Conservation (phyloP, 2,797 vertebrate genomes). For the Enteromius anoplus region DNA sequence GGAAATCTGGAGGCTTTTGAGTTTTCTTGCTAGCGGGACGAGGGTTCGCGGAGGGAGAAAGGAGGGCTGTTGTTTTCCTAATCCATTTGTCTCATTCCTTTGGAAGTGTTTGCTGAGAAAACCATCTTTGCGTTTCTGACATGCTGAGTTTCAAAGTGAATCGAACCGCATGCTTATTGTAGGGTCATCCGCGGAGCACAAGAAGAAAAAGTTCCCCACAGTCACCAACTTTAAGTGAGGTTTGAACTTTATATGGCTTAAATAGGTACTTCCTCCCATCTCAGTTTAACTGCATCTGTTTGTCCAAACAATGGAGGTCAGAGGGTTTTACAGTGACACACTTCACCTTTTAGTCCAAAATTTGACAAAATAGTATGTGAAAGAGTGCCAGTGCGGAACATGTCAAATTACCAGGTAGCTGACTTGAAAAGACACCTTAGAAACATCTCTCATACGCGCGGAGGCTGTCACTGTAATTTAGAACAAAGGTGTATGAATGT, state of each 20-base stretch:
- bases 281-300: background rate
- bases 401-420: constrained; percentile 46
- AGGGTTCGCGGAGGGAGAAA: background rate
- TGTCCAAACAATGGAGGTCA: background rate
- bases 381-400: constrained; percentile 15
- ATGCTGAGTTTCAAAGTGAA: constrained; percentile 50
- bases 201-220: constrained; percentile 9
- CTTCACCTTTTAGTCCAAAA: background rate
- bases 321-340: too few relatives aligned
- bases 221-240: background rate
- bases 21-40: background rate
- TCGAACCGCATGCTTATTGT: constrained; percentile 26
- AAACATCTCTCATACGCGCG: constrained; percentile 39
- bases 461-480: constrained; percentile 48
- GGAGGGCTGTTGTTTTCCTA: constrained; percentile 47
- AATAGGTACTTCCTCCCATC: background rate
- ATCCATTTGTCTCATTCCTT: constrained; percentile 46
- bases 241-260: background rate
- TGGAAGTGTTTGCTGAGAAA: constrained; percentile 54
- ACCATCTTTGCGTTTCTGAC: constrained; percentile 44
- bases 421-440: constrained; percentile 50
- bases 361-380: constrained; percentile 7
- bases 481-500: constrained; percentile 59
- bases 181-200: constrained; percentile 43
- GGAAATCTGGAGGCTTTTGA: constrained; percentile 48